Conservation (phyloP, 2,113 vertebrate genomes). For the Menura novaehollandiae region DNA sequence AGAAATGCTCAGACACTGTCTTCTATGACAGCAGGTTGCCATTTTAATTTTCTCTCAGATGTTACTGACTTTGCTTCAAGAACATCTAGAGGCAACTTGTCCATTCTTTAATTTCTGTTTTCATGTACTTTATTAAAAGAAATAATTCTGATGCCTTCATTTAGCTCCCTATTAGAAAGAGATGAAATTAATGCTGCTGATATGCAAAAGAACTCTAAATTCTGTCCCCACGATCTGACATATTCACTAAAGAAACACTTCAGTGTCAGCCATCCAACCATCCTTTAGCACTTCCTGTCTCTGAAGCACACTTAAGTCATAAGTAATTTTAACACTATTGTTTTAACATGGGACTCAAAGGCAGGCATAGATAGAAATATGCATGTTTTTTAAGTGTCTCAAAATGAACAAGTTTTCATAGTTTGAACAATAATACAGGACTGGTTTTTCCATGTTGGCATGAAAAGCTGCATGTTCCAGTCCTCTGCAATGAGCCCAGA, state of each 20-base stretch:
- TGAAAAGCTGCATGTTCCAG: background rate
- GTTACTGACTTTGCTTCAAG: background rate
- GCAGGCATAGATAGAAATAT: background rate
- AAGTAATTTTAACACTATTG: background rate
- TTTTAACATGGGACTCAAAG: background rate
- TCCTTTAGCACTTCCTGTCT: background rate
- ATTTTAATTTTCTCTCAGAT: background rate
- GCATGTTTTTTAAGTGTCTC: background rate
- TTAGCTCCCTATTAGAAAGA: background rate
- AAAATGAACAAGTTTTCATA: background rate
- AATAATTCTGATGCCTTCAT: background rate
- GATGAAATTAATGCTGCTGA: background rate
- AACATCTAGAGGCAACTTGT: background rate
- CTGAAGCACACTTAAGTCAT: background rate
- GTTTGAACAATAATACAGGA: background rate
- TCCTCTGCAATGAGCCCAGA: background rate
- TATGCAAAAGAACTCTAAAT: background rate
- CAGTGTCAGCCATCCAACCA: fast-evolving
- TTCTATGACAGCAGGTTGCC: background rate
- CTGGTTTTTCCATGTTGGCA: background rate
- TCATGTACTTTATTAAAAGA: background rate
- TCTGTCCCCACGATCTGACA: background rate
- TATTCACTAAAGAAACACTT: background rate
- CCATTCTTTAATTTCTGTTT: background rate
- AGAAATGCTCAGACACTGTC: background rate